Evolutionary conservation across 2,888 invertebrate genomes (phyloP).

Genomic region (Rapana venosa): DNA sequence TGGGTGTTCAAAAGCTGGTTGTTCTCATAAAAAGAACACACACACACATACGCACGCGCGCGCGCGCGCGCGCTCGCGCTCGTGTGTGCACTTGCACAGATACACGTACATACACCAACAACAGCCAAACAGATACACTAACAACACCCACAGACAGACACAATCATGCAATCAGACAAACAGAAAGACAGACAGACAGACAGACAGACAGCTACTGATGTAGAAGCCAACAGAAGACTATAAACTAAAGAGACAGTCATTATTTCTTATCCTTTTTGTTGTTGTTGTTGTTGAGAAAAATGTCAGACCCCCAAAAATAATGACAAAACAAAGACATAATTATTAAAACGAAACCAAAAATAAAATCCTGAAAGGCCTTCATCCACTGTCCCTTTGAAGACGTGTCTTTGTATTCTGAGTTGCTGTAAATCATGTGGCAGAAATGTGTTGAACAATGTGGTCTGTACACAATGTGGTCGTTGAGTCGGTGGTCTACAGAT

Average conservation of each 20-base stretch:
- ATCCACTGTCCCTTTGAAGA: too few relatives aligned
- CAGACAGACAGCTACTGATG: neutral
- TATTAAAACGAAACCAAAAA: too few relatives aligned
- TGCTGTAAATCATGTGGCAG: too few relatives aligned
- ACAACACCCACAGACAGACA: neutral
- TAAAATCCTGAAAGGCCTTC: too few relatives aligned
- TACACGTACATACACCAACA: neutral
- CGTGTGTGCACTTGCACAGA: neutral
- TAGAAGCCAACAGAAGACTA: neutral
- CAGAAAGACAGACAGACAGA: neutral
- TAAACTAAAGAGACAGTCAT: neutral
- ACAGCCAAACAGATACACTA: neutral
- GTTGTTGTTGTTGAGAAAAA: neutral
- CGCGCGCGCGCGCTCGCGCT: neutral
- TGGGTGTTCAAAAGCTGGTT: too few relatives aligned
- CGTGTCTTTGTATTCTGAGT: too few relatives aligned
- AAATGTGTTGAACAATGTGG: too few relatives aligned
- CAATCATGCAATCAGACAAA: neutral
- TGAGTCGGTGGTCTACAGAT: too few relatives aligned
- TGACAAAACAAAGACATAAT: too few relatives aligned
- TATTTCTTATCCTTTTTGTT: neutral
- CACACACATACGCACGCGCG: neutral
- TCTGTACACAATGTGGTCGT: too few relatives aligned
- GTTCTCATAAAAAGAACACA: too few relatives aligned
- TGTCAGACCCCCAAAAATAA: neutral